Percentiles rank a stretch among this genome's conserved stretches.
Evolutionary conservation across 1,140 invertebrate genomes (phyloP).

Genomic region (Orius insidiosus): DNA sequence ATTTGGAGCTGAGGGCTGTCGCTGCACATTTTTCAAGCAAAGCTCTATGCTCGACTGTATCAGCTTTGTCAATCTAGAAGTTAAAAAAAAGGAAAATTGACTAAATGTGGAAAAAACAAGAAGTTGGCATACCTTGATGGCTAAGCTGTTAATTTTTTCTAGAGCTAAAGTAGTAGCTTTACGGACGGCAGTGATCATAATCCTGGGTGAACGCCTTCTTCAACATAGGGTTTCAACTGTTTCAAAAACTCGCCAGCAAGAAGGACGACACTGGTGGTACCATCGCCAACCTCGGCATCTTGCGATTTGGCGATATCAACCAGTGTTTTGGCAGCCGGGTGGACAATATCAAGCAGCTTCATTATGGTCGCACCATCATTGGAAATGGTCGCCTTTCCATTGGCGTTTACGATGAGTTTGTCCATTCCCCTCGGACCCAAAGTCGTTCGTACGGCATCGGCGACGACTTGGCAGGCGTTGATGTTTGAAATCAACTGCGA

Average conservation of each 20-base stretch:
- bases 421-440: conserved; percentile 98
- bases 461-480: conserved; percentile 93
- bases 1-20: conserved; percentile 91
- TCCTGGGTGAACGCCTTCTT: conserved; percentile 89
- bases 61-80: conserved; percentile 41
- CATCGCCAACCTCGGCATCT: conserved; percentile 99
- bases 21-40: conserved; percentile 87
- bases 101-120: no score
- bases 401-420: conserved; percentile 86
- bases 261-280: conserved; percentile 90
- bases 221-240: conserved; percentile 85
- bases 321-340: conserved; percentile 91
- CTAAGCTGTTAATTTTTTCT: conserved; percentile 69
- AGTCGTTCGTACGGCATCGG: conserved; percentile 91
- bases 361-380: conserved; percentile 99
- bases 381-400: conserved; percentile 85
- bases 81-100: no score
- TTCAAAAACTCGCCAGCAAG: conserved; percentile 94
- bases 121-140: conserved; percentile 58
- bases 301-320: conserved; percentile 99
- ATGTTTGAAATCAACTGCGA: conserved; percentile 96
- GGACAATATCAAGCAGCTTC: conserved; percentile 91
- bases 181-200: conserved; percentile 79
- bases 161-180: conserved; percentile 64
- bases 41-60: conserved; percentile 41